phyloP scores from a whole-genome alignment of 2,888 invertebrate species.

The Eupelmus urozonus region DNA sequence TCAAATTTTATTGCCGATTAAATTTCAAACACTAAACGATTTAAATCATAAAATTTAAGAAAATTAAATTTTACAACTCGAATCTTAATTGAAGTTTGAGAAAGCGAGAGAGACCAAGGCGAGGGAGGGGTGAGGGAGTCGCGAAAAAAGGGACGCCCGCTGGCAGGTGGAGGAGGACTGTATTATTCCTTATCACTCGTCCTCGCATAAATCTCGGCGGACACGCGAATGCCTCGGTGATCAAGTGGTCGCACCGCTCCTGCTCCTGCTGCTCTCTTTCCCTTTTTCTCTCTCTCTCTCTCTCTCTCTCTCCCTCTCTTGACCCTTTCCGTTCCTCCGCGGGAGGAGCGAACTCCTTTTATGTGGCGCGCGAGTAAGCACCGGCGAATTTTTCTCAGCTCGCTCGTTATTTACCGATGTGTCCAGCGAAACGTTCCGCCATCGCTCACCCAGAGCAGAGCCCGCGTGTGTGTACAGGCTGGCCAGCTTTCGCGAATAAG shows the following conservation, averaged over 20 bases:
- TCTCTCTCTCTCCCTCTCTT: conserved; percentile 17
- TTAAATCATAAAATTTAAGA: too few relatives aligned
- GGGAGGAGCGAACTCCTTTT: conserved; percentile 25
- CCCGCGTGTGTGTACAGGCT: background rate
- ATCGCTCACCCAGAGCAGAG: conserved; percentile 49
- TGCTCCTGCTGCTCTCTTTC: conserved; percentile 29
- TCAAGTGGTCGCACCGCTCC: conserved; percentile 58
- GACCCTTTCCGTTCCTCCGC: background rate
- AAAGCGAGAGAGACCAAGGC: conserved; percentile 19
- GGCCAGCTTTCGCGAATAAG: background rate
- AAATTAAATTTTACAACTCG: conserved; percentile 30
- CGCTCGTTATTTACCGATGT: conserved; percentile 60
- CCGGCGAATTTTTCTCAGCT: conserved; percentile 60
- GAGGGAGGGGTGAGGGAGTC: background rate
- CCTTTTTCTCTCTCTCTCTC: conserved; percentile 38
- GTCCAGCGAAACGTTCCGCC: conserved; percentile 57
- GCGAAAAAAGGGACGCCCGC: conserved; percentile 65
- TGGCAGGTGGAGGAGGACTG: conserved; percentile 70
- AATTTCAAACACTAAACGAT: too few relatives aligned
- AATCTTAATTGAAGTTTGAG: background rate
- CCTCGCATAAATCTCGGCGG: conserved; percentile 68
- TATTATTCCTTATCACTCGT: conserved; percentile 71
- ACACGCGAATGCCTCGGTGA: conserved; percentile 66
- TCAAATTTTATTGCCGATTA: too few relatives aligned
- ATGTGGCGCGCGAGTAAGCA: conserved; percentile 43